Conservation (phyloP, 2,888 invertebrate species). For the Ecdyonurus torrentis region DNA sequence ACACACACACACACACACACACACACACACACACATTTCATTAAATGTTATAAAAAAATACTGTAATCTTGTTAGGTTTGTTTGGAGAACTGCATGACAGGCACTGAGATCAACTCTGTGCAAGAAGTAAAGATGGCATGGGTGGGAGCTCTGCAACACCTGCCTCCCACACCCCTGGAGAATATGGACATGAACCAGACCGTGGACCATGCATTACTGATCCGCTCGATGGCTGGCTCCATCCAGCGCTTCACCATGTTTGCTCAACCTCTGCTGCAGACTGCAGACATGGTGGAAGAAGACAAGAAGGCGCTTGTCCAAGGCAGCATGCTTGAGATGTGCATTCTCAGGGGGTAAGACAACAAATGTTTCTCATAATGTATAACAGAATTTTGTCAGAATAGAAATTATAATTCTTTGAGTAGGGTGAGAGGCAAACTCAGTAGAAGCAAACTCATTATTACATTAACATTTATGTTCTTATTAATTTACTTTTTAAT, state of each 20-base stretch:
- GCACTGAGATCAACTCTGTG: background rate
- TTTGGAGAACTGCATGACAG: background rate
- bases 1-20: no score
- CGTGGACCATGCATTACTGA: background rate
- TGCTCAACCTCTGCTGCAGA: background rate
- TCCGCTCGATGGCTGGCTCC: background rate
- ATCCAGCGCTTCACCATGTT: background rate
- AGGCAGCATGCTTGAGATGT: background rate
- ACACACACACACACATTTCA: no score
- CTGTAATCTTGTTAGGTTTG: background rate
- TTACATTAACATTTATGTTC: no score
- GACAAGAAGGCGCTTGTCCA: background rate
- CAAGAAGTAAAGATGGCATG: background rate
- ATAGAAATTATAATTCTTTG: no score
- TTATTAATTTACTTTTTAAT: no score
- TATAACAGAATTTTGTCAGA: background rate
- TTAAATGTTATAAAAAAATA: no score
- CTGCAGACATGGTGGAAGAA: background rate
- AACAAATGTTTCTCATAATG: background rate
- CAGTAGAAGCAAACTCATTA: no score
- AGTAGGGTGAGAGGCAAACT: no score
- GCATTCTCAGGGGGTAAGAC: background rate
- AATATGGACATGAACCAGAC: background rate
- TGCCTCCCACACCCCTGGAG: background rate
- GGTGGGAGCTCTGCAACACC: background rate